Percentiles rank a stretch among this genome's conserved stretches.
phyloP scores from a whole-genome alignment of 2,888 invertebrate species.

The Blomia tropicalis region DNA sequence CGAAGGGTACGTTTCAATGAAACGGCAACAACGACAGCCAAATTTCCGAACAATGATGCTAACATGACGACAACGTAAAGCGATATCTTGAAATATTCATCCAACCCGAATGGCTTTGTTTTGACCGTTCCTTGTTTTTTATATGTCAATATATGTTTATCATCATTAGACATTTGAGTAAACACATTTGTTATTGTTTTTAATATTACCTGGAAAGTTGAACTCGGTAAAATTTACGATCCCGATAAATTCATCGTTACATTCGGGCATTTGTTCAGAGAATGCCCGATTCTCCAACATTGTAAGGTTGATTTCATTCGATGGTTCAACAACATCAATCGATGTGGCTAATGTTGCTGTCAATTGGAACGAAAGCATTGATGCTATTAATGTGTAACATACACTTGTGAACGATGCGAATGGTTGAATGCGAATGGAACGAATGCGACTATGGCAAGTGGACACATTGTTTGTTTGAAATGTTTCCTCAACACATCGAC shows the following conservation, averaged over 20 bases:
- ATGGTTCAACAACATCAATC: neutral
- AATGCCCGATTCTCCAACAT: neutral
- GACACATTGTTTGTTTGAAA: too few species aligned
- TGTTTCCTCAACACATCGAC: too few species aligned
- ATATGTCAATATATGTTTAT: neutral
- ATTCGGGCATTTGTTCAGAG: neutral
- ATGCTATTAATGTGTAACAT: neutral
- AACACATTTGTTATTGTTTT: neutral
- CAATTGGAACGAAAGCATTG: neutral
- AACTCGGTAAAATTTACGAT: neutral
- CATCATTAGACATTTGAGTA: neutral
- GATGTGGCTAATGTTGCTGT: neutral
- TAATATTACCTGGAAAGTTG: neutral
- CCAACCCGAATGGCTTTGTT: slow-evolving; percentile 23
- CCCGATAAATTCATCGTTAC: neutral
- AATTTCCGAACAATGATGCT: slow-evolving; percentile 32
- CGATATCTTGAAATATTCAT: slow-evolving; percentile 30
- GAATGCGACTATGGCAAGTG: too few species aligned
- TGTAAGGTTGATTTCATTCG: neutral
- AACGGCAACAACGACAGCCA: slow-evolving; percentile 32
- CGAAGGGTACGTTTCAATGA: slow-evolving; percentile 32
- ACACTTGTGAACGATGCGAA: too few species aligned
- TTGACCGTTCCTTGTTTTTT: neutral
- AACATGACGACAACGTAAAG: slow-evolving; percentile 32
- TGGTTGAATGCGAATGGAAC: too few species aligned